These are phyloP conservation scores for Ophiodon elongatus DNA, from an alignment of 2,113 vertebrate species.

Conservation along the genomic window DNA sequence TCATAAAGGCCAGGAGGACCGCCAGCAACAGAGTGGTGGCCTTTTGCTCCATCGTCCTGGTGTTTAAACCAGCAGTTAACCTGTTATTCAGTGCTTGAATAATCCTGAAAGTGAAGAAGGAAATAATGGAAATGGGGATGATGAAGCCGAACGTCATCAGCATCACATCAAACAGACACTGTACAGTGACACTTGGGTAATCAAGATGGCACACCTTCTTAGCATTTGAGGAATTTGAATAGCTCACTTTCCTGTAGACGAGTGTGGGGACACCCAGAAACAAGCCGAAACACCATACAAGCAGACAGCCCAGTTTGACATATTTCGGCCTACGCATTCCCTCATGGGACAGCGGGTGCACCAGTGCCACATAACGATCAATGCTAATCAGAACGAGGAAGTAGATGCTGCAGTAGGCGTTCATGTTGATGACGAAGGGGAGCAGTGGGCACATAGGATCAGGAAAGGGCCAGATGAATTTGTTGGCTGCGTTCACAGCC, in stretches of 20 bases:
- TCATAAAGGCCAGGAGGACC: conserved; percentile 88
- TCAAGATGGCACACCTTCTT: conserved; percentile 71
- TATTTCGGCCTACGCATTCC: conserved; percentile 80
- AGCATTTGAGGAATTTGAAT: neutral
- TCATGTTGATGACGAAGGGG: conserved; percentile 81
- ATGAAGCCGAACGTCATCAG: conserved; percentile 85
- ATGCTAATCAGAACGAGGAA: conserved; percentile 90
- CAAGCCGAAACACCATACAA: conserved; percentile 86
- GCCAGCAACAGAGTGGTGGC: conserved; percentile 87
- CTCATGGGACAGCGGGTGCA: conserved; percentile 87
- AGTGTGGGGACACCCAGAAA: conserved; percentile 84
- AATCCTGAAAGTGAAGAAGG: conserved; percentile 86
- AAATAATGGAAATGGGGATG: conserved; percentile 85
- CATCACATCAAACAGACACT: conserved; percentile 73
- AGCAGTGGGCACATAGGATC: conserved; percentile 84
- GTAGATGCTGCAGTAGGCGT: conserved; percentile 89
- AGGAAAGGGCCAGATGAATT: conserved; percentile 85
- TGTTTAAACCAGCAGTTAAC: conserved; percentile 74
- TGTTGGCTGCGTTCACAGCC: conserved; percentile 83
- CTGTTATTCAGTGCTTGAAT: conserved; percentile 79
- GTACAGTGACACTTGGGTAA: conserved; percentile 48
- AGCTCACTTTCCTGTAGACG: conserved; percentile 69
- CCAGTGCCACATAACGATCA: conserved; percentile 91
- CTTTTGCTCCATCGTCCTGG: conserved; percentile 85
- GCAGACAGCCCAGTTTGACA: conserved; percentile 86